phyloP scores from a whole-genome alignment of 1,140 invertebrate genomes.

The Drosophila malerkotliana region DNA sequence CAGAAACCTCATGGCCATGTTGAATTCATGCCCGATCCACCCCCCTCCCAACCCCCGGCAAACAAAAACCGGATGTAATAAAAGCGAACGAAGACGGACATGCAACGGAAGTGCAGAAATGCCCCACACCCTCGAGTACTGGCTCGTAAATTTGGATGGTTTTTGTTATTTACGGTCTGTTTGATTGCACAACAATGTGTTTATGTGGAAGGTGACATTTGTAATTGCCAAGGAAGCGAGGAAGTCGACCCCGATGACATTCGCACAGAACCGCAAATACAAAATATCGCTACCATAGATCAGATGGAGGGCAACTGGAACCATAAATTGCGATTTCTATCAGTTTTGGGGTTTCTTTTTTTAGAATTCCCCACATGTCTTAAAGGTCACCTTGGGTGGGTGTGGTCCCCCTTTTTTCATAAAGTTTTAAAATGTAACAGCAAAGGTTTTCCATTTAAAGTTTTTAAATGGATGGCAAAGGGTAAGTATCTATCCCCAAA shows the following conservation, averaged over 20 bases:
- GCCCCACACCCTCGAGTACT: constrained; percentile 2
- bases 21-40: constrained; percentile 6
- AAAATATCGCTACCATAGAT: not conserved
- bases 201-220: constrained; percentile 61
- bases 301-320: constrained; percentile 5
- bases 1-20: constrained; percentile 21
- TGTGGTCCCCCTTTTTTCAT: not conserved
- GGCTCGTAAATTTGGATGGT: constrained; percentile 48
- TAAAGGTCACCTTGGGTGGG: constrained; percentile 3
- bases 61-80: constrained; percentile 50
- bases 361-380: not conserved
- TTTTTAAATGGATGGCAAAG: not conserved
- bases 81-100: constrained; percentile 57
- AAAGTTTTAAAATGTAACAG: not conserved
- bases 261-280: constrained; percentile 17
- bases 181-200: constrained; percentile 73
- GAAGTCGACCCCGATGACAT: constrained; percentile 33
- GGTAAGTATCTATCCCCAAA: not conserved
- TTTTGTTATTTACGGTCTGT: constrained; percentile 61
- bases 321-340: constrained; percentile 52
- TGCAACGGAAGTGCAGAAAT: constrained; percentile 56
- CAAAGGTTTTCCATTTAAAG: not conserved
- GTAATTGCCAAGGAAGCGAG: constrained; percentile 51
- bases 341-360: constrained; percentile 8
- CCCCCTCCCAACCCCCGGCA: not conserved